These are phyloP conservation scores for Eupithecia abbreviata DNA, from an alignment of 2,888 invertebrate species.

Conservation along the genomic window DNA sequence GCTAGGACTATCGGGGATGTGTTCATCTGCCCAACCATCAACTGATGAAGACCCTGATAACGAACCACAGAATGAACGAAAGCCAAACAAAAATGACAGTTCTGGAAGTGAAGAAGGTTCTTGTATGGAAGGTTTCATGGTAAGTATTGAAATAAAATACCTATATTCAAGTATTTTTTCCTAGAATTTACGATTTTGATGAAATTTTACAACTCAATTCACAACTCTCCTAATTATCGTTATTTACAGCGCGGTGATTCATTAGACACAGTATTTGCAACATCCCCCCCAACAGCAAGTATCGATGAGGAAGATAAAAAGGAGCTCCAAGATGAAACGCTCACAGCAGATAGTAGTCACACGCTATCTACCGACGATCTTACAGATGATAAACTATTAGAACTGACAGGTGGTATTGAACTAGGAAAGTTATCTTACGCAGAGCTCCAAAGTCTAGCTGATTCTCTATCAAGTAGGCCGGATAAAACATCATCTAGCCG, in stretches of 20 bases:
- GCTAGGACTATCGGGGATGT: slow-evolving; percentile 58
- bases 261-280: slow-evolving; percentile 86
- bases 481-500: slow-evolving; percentile 78
- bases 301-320: slow-evolving; percentile 66
- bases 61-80: slow-evolving; percentile 35
- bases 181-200: neutral
- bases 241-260: slow-evolving; percentile 86
- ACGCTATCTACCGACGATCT: slow-evolving; percentile 59
- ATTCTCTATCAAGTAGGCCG: slow-evolving; percentile 65
- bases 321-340: slow-evolving; percentile 39
- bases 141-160: slow-evolving; percentile 44
- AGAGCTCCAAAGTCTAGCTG: slow-evolving; percentile 77
- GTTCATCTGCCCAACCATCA: slow-evolving; percentile 44
- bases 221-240: neutral
- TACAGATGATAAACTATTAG: slow-evolving; percentile 71
- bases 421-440: slow-evolving; percentile 73
- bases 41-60: slow-evolving; percentile 45
- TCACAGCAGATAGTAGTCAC: slow-evolving; percentile 40
- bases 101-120: slow-evolving; percentile 79
- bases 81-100: slow-evolving; percentile 65
- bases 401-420: slow-evolving; percentile 75
- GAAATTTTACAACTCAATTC: neutral
- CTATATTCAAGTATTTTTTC: neutral
- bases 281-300: slow-evolving; percentile 82
- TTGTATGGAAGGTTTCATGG: slow-evolving; percentile 79